These are phyloP conservation scores for Muscicapa striata DNA, from an alignment of 2,797 vertebrate genomes.

Conservation along the genomic window DNA sequence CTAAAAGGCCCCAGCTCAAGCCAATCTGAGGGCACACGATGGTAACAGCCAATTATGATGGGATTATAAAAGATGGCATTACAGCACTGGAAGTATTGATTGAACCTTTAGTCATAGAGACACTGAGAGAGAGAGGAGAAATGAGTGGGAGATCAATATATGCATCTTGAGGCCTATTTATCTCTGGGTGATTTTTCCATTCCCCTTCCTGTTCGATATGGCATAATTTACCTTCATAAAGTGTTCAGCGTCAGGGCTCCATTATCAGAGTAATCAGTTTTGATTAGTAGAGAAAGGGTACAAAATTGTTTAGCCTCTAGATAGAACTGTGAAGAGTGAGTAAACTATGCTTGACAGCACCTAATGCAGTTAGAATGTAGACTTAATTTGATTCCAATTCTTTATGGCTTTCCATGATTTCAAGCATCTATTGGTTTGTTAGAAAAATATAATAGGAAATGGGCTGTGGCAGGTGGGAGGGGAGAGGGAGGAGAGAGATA, in stretches of 20 bases:
- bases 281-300: constrained; percentile 78
- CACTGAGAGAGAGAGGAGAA: constrained; percentile 78
- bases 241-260: constrained; percentile 70
- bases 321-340: constrained; percentile 80
- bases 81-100: constrained; percentile 83
- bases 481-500: constrained; percentile 70
- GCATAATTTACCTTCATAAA: constrained; percentile 78
- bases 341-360: constrained; percentile 83
- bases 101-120: constrained; percentile 83
- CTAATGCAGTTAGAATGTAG: constrained; percentile 87
- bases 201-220: constrained; percentile 74
- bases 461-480: constrained; percentile 73
- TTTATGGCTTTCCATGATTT: constrained; percentile 78
- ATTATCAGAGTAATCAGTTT: constrained; percentile 77
- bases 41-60: constrained; percentile 84
- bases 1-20: neutral
- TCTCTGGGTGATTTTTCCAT: constrained; percentile 72
- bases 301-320: constrained; percentile 77
- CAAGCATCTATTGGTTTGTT: constrained; percentile 88
- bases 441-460: constrained; percentile 84
- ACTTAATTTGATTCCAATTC: constrained; percentile 90
- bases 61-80: constrained; percentile 84
- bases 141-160: constrained; percentile 62
- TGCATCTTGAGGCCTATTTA: constrained; percentile 75
- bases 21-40: constrained; percentile 72